These are phyloP conservation scores for Echinometra lucunter DNA, from an alignment of 53 echinoderm and acorn worm species.

Conservation along the genomic window DNA sequence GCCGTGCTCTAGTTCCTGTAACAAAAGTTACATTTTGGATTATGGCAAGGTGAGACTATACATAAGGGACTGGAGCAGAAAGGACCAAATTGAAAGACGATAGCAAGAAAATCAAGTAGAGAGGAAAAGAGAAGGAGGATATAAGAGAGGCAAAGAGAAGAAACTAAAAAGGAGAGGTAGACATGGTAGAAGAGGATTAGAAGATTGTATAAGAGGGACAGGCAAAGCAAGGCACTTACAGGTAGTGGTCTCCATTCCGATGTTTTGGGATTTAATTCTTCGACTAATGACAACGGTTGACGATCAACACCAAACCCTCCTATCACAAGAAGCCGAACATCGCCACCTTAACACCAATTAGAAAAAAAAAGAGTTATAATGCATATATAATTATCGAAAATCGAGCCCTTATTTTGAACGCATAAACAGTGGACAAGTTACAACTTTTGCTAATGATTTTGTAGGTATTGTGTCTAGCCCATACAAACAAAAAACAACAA, in stretches of 20 bases:
- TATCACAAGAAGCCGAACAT: slow-evolving; percentile 81
- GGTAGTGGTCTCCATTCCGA: slow-evolving; percentile 76
- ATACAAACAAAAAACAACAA: too few relatives aligned
- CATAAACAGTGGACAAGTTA: too few relatives aligned
- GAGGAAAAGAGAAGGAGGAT: background rate
- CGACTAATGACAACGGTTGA: slow-evolving; percentile 76
- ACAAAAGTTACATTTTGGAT: background rate
- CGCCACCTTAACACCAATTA: slow-evolving; percentile 67
- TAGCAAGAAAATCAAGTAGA: background rate
- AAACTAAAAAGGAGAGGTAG: background rate
- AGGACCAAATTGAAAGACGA: background rate
- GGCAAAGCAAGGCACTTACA: slow-evolving; percentile 54
- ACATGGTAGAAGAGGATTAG: background rate
- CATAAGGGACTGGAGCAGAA: too few relatives aligned
- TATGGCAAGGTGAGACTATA: too few relatives aligned
- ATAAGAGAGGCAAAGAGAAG: background rate
- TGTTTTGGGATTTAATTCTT: slow-evolving; percentile 82
- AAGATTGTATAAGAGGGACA: background rate
- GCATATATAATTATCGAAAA: background rate
- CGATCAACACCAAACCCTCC: slow-evolving; percentile 86
- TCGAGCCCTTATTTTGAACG: too few relatives aligned
- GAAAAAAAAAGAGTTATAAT: background rate
- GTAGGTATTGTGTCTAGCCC: too few relatives aligned
- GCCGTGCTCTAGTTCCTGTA: slow-evolving; percentile 73
- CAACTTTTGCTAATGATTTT: too few relatives aligned